These are phyloP conservation scores for Philereme transversata DNA, from an alignment of 2,888 invertebrate species.

Conservation along the genomic window DNA sequence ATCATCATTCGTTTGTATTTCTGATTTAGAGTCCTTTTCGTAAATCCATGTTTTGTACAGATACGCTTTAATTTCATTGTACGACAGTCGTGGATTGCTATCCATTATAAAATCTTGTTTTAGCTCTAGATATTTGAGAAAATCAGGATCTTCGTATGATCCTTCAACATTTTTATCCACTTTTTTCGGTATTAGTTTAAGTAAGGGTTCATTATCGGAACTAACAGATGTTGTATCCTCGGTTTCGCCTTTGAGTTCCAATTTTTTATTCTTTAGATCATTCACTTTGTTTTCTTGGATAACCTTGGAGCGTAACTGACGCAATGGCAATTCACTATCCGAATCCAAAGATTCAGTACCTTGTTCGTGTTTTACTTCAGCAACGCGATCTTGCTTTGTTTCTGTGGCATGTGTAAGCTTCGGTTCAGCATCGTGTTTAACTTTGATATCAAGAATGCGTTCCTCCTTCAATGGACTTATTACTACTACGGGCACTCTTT, in stretches of 20 bases:
- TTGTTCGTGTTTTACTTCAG: constrained; percentile 11
- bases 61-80: constrained; percentile 70
- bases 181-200: constrained; percentile 17
- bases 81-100: constrained; percentile 75
- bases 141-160: constrained; percentile 60
- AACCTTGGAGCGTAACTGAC: constrained; percentile 17
- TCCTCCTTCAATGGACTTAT: constrained; percentile 23
- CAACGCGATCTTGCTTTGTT: constrained; percentile 9
- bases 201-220: constrained; percentile 22
- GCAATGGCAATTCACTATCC: constrained; percentile 21
- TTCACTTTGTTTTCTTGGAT: constrained; percentile 18
- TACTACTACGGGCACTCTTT: constrained; percentile 21
- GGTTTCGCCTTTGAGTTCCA: constrained; percentile 54
- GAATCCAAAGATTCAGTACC: constrained; percentile 20
- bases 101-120: constrained; percentile 74
- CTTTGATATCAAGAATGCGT: background rate
- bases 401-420: background rate
- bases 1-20: constrained; percentile 58
- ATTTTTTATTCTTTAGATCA: constrained; percentile 40
- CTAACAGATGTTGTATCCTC: constrained; percentile 46
- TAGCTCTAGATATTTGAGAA: constrained; percentile 74
- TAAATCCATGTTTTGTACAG: constrained; percentile 78
- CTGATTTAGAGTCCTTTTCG: constrained; percentile 63
- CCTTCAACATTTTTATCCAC: constrained; percentile 32
- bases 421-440: background rate